Evolutionary conservation across 1,140 invertebrate species (phyloP), one percentile per base, ranked within the genome.

Genomic region (Onthophagus taurus): DNA sequence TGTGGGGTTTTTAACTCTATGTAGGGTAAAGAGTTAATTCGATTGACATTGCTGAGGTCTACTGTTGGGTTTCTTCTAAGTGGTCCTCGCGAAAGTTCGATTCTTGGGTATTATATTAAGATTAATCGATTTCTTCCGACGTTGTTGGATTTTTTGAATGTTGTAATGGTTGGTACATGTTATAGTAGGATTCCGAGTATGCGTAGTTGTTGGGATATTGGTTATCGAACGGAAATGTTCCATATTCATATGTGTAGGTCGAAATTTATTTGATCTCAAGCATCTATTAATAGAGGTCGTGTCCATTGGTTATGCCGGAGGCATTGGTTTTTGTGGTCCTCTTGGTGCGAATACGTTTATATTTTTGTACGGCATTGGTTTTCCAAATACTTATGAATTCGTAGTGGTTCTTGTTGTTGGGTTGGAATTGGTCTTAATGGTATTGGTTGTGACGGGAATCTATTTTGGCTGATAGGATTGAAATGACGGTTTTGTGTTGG

Each of bases 1-100:
- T 31, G 45, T 8, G 51, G 49, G 8, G 51, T 35, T 19, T 34
- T 8, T 21, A 53, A 35, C 46, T 50, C 12, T 13, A 54, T 54
- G 14, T 48, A 55, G 2, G 53, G 51, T 35, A 55, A 42, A 16
- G 33, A 36, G 26, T 52, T 52, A 13, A 13, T 17, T 19, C 38
- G 14, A 12, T n/a, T 26, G 7, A 29, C 36, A 50, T 44, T 50
- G 31, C 44, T 48, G 1, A 48, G 11, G 2, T 48, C 41, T 38
- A 20, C 20, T 23, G 9, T 14, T 17, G 6, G 16, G 34, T 18
- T 11, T 37, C 14, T 19, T 20, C 18, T 9, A 14, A 13, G 11
- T 8, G 3, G 2, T 13, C 31, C 31, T 33, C 31, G 31, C n/a
- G 31, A 34, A 34, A 37, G 24, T 37, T 17, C 17, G n/a, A n/a